Base-by-base conservation (phyloP, 92 coral and sea anemone species). In the Epizoanthus rinbou region DNA sequence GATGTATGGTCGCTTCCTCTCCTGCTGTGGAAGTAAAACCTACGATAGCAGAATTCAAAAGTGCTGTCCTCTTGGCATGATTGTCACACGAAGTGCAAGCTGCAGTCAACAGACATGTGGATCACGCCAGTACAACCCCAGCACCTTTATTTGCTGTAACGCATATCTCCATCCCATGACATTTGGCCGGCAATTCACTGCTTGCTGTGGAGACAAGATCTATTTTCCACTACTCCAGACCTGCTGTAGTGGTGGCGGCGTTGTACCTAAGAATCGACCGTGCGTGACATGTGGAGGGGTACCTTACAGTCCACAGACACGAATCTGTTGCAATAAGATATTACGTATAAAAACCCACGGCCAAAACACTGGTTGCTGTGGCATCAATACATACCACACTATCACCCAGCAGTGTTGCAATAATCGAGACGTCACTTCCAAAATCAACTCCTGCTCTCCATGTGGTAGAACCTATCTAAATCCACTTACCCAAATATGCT, bases 131-230 rank as follows among this genome's bases (percentile, higher is more conserved):
- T 79, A 79, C 58, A 79, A 60, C 83, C 83, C 83, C 2, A 60
- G 28, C 4, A 14, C 72, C 24, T 56, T 62, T 17, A 54, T 79
- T 7, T 79, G 83, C 57, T 79, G 83, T 19, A 69, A 37, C 18
- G 8, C 53, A 37, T 6, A 33, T 17, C 70, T 60, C 19, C 54
- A 57, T 19, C 33, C 16, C 4, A 10, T 15, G 33, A 73, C 58
- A 22, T 73, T 60, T 13, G 79, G 79, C 21, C 18, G 11, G 6
- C 53, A 31, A 6, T 15, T 59, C 28, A 73, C 72, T 19, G 25
- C 11, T 39, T 83, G 86, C 67, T 83, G 86, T 59, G 86, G 86
- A 5, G 24, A 25, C 9, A 83, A 8, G 13, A 73, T 80, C 62
- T 83, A 83, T 47, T 25, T 39, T 11, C 73, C 83, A 73, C 19